A percentile compares a stretch with the other conserved stretches of the same genome.
These are phyloP conservation scores for Zosterops borbonicus DNA, from an alignment of 2,113 vertebrate species.

Conservation along the genomic window DNA sequence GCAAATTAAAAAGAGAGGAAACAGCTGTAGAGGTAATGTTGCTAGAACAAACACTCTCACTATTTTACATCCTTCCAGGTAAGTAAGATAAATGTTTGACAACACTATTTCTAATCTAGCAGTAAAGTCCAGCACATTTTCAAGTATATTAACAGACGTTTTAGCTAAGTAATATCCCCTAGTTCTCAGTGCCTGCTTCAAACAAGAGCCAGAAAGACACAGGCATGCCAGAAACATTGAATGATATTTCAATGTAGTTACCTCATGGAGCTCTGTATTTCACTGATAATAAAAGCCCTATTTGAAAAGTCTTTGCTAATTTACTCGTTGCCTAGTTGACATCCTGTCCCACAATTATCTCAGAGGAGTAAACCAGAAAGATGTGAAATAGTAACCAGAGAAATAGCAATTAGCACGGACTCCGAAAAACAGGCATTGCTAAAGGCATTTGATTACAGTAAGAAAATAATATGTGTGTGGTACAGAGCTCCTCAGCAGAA, in stretches of 20 bases:
- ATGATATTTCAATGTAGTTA: not conserved
- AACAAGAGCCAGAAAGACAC: not conserved
- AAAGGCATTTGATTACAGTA: not conserved
- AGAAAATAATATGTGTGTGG: not conserved
- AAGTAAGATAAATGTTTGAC: not conserved
- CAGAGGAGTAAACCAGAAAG: not conserved
- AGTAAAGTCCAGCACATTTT: not conserved
- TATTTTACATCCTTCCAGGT: not conserved
- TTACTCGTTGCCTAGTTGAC: not conserved
- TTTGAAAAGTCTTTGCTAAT: not conserved
- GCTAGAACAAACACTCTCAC: not conserved
- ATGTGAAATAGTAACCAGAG: not conserved
- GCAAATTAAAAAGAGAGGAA: not conserved
- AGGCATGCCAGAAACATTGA: not conserved
- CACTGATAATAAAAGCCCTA: not conserved
- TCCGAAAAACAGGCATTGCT: not conserved
- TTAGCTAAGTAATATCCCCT: not conserved
- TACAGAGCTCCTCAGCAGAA: not conserved
- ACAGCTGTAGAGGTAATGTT: not conserved
- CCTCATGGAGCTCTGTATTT: not conserved
- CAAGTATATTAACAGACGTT: not conserved
- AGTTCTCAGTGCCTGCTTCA: not conserved
- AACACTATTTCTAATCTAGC: not conserved
- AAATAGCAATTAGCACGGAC: not conserved
- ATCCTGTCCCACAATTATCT: not conserved